Percentiles rank a stretch among this genome's conserved stretches.
Conservation (phyloP, 2,797 vertebrate genomes). For the Balearica regulorum region DNA sequence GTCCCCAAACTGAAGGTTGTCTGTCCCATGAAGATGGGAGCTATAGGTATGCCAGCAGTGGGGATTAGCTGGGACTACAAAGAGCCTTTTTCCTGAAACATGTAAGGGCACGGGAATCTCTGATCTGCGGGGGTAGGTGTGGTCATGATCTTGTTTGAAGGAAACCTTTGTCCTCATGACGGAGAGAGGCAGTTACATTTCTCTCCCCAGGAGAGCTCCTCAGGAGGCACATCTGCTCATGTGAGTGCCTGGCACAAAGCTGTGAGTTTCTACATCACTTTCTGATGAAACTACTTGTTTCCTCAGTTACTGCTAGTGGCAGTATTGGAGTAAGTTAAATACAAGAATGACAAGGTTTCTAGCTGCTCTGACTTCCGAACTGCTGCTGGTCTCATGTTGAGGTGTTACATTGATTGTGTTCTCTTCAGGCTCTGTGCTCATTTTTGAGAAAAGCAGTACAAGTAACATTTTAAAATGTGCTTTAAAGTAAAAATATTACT, state of each 20-base stretch:
- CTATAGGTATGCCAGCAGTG: background rate
- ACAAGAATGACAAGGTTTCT: background rate
- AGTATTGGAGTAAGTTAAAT: background rate
- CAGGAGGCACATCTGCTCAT: background rate
- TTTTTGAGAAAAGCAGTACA: background rate
- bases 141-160: background rate
- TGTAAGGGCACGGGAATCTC: background rate
- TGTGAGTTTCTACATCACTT: background rate
- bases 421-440: background rate
- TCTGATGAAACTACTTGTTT: background rate
- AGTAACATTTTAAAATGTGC: background rate
- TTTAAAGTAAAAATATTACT: background rate
- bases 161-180: background rate
- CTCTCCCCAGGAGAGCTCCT: background rate
- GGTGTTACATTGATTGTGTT: background rate
- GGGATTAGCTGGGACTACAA: background rate
- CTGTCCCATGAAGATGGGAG: background rate
- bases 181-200: background rate
- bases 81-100: background rate
- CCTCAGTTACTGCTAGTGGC: background rate
- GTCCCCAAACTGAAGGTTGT: background rate
- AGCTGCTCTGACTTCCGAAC: background rate
- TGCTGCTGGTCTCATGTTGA: background rate
- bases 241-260: background rate
- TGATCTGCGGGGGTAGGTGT: background rate